Percentiles rank a stretch among this genome's conserved stretches.
These are phyloP conservation scores for Melinaea menophilus DNA, from an alignment of 2,888 invertebrate species.

Conservation along the genomic window DNA sequence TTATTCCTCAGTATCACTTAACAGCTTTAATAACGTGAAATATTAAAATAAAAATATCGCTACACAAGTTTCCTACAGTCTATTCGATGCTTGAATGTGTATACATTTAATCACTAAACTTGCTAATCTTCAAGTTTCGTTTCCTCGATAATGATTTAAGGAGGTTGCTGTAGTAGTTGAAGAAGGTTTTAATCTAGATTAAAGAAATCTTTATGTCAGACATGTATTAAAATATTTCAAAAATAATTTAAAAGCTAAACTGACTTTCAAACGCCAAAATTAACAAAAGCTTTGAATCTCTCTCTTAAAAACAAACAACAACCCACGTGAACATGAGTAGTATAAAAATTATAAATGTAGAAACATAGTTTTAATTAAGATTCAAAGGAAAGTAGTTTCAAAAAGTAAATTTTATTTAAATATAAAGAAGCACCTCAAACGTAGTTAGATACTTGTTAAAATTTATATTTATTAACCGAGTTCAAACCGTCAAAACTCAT, in stretches of 20 bases:
- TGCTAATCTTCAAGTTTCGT: slow-evolving; percentile 14
- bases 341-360: neutral
- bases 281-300: slow-evolving; percentile 33
- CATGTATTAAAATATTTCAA: slow-evolving; percentile 19
- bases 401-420: neutral
- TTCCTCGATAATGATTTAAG: slow-evolving; percentile 10
- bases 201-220: slow-evolving; percentile 14
- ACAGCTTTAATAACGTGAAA: neutral
- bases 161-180: slow-evolving; percentile 9
- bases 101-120: neutral
- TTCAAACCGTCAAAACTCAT: slow-evolving; percentile 20
- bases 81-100: neutral
- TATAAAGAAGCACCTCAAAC: neutral
- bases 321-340: slow-evolving; percentile 32
- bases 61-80: neutral
- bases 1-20: no score
- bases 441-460: neutral
- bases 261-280: slow-evolving; percentile 27
- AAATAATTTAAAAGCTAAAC: slow-evolving; percentile 28
- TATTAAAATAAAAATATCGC: slow-evolving; percentile 30
- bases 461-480: slow-evolving; percentile 19
- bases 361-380: neutral
- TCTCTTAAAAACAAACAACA: slow-evolving; percentile 27
- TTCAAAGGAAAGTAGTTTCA: neutral
- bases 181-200: slow-evolving; percentile 15